A percentile compares a stretch with the other conserved stretches of the same genome.
Conservation (phyloP, 2,113 vertebrate genomes). For the Lampris megalopsis region DNA sequence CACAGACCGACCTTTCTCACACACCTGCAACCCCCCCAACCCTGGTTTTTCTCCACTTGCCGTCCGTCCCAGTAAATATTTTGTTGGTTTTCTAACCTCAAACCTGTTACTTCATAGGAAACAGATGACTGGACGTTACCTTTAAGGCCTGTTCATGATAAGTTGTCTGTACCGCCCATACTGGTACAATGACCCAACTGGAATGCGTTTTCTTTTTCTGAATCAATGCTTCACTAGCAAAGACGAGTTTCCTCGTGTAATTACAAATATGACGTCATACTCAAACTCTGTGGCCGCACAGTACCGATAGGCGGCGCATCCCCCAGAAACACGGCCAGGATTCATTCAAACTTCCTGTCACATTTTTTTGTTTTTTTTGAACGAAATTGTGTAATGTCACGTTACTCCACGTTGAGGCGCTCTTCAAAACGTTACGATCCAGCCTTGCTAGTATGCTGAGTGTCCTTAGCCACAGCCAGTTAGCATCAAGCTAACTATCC, state of each 20-base stretch:
- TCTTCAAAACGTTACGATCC: constrained; percentile 29
- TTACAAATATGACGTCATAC: background rate
- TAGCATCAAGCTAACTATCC: constrained; percentile 31
- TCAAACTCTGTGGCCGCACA: background rate
- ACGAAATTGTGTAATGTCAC: constrained; percentile 49
- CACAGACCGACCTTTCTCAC: too few species aligned
- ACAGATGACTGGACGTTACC: constrained; percentile 58
- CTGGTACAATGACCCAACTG: constrained; percentile 14
- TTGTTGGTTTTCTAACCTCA: constrained; percentile 43
- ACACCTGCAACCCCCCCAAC: too few species aligned
- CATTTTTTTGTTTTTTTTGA: constrained; percentile 28
- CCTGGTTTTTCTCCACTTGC: too few species aligned
- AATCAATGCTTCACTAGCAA: background rate
- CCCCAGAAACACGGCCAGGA: background rate
- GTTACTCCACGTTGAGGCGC: constrained; percentile 59
- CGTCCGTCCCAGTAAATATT: background rate
- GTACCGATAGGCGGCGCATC: background rate
- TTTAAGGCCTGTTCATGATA: constrained; percentile 20
- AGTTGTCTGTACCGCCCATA: constrained; percentile 15
- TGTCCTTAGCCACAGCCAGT: constrained; percentile 13
- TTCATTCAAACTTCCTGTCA: constrained; percentile 13
- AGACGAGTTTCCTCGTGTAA: too few species aligned
- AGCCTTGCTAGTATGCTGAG: constrained; percentile 29
- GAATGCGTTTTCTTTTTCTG: background rate
- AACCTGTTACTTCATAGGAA: constrained; percentile 52